Percentiles rank a stretch among this genome's conserved stretches.
phyloP scores from a whole-genome alignment of 2,888 invertebrate genomes.

The Zaprionus bogoriensis region DNA sequence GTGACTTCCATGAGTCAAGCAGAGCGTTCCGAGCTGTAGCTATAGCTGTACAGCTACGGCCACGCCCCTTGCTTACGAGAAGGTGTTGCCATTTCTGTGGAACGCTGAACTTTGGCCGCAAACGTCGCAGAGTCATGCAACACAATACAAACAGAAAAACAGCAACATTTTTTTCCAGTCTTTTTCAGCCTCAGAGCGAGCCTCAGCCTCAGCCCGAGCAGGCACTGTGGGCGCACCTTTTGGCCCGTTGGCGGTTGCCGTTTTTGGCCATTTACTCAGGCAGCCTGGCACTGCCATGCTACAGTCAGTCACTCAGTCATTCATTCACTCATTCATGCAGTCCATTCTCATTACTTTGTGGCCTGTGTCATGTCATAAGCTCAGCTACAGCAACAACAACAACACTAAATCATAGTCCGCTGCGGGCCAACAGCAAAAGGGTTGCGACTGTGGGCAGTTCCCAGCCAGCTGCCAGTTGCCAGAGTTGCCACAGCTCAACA shows the following conservation, averaged over 20 bases:
- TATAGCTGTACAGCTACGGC: slow-evolving; percentile 13
- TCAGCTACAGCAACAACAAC: slow-evolving; percentile 34
- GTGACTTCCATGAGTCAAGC: slow-evolving; percentile 72
- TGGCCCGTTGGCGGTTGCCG: slow-evolving; percentile 23
- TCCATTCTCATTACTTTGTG: slow-evolving; percentile 54
- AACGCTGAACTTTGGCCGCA: slow-evolving; percentile 67
- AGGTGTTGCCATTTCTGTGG: slow-evolving; percentile 44
- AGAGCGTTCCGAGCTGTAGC: too few species aligned
- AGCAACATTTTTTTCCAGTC: slow-evolving; percentile 13
- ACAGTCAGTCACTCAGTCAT: slow-evolving; percentile 14
- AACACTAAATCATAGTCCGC: slow-evolving; percentile 57
- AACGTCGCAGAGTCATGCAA: slow-evolving; percentile 68
- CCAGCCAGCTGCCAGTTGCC: slow-evolving; percentile 7
- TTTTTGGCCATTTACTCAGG: slow-evolving; percentile 35
- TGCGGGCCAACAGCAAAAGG: slow-evolving; percentile 69
- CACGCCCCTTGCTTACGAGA: slow-evolving; percentile 25
- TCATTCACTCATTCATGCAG: slow-evolving; percentile 30
- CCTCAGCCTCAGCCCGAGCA: too few species aligned
- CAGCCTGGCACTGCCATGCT: slow-evolving; percentile 10
- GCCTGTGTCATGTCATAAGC: slow-evolving; percentile 61
- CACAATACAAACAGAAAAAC: too few species aligned
- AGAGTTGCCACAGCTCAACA: neutral
- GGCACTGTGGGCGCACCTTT: slow-evolving; percentile 61
- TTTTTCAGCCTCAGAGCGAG: neutral
- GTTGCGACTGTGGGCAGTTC: slow-evolving; percentile 44